phyloP scores from a whole-genome alignment of 2,797 vertebrate genomes.

The Myotis vivesi region DNA sequence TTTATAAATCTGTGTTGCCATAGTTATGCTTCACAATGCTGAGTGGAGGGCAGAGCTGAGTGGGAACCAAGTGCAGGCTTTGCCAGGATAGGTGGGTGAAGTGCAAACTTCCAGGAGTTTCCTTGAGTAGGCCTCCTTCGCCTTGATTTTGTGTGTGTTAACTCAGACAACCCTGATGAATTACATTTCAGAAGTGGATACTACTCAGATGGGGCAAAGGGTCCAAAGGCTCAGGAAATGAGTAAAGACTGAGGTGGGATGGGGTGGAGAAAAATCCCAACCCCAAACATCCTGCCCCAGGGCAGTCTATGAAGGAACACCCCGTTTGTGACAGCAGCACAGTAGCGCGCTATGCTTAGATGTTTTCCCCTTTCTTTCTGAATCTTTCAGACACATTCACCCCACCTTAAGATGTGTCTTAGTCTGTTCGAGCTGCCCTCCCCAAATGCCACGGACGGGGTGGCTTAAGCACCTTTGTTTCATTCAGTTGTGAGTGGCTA shows the following conservation, averaged over 20 bases:
- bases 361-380: neutral
- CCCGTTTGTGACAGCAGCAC: neutral
- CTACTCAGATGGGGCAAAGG: neutral
- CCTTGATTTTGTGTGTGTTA: neutral
- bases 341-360: neutral
- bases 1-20: neutral
- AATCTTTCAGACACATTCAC: neutral
- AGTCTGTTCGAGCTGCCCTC: neutral
- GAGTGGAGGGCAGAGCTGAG: neutral
- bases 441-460: neutral
- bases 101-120: neutral
- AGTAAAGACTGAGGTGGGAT: neutral
- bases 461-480: neutral
- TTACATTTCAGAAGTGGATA: neutral
- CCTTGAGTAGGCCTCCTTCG: neutral
- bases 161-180: neutral
- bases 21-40: neutral
- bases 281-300: neutral
- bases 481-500: neutral
- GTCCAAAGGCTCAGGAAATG: neutral
- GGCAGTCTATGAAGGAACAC: neutral
- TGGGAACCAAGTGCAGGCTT: neutral
- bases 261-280: neutral
- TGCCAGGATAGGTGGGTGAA: neutral
- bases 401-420: neutral